These are phyloP conservation scores for Sphaerophoria taeniata DNA, from an alignment of 2,888 invertebrate species.

Conservation along the genomic window DNA sequence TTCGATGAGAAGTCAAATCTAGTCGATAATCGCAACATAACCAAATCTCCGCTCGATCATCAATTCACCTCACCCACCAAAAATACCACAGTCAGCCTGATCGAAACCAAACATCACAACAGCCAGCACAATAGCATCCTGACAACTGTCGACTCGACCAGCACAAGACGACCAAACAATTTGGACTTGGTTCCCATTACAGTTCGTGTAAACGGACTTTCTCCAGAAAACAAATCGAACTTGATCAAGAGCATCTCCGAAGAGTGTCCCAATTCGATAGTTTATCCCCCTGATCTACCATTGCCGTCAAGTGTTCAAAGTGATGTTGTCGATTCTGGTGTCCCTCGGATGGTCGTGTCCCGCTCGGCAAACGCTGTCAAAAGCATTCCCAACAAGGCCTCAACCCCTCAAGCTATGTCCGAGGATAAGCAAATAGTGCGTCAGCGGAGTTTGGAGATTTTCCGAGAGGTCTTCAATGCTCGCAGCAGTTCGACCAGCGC, in stretches of 20 bases:
- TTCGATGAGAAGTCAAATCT: conserved; percentile 82
- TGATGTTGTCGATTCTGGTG: conserved; percentile 48
- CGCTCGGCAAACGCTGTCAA: conserved; percentile 77
- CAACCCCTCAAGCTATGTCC: conserved; percentile 29
- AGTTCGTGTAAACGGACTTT: conserved; percentile 74
- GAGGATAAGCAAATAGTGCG: conserved; percentile 82
- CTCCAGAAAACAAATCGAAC: conserved; percentile 79
- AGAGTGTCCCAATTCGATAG: conserved; percentile 75
- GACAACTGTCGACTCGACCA: conserved; percentile 68
- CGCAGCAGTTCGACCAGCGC: conserved; percentile 84
- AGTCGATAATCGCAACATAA: conserved; percentile 77
- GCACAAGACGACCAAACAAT: conserved; percentile 78
- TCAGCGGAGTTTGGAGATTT: conserved; percentile 90
- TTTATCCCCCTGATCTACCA: conserved; percentile 64
- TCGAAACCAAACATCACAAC: conserved; percentile 75
- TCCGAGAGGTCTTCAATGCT: conserved; percentile 89
- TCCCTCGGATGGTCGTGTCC: conserved; percentile 78
- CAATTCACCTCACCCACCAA: conserved; percentile 74
- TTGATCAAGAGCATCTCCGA: conserved; percentile 80
- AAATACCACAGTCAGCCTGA: conserved; percentile 76
- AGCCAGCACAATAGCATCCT: conserved; percentile 67
- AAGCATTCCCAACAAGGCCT: conserved; percentile 76
- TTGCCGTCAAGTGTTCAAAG: conserved; percentile 42
- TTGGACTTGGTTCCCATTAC: conserved; percentile 79
- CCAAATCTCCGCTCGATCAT: conserved; percentile 40